phyloP scores from a whole-genome alignment of 2,113 vertebrate species.

The Fulmarus glacialis region DNA sequence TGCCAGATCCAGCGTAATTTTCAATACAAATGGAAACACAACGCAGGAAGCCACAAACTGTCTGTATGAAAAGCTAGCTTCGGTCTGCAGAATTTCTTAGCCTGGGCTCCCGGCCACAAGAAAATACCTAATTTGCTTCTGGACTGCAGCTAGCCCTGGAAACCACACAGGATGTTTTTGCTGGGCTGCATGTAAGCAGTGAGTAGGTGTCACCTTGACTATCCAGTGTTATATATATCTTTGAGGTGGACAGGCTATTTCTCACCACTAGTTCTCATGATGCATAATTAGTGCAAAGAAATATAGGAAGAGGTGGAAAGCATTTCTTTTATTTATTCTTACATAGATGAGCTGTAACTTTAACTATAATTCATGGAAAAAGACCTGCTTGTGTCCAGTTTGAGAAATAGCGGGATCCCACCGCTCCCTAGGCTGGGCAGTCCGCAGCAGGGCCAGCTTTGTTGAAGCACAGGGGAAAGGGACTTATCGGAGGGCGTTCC shows the following conservation, averaged over 20 bases:
- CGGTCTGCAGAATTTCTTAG: slow-evolving; percentile 10
- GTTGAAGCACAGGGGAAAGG: background rate
- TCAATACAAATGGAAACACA: slow-evolving; percentile 19
- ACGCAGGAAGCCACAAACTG: slow-evolving; percentile 15
- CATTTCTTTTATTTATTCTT: background rate
- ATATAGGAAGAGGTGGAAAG: background rate
- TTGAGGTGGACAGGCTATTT: background rate
- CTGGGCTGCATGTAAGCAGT: background rate
- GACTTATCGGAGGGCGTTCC: background rate
- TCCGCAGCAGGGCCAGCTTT: background rate
- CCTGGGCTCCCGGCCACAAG: background rate
- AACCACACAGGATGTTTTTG: background rate
- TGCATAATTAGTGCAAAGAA: background rate
- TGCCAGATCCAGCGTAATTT: background rate
- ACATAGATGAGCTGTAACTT: background rate
- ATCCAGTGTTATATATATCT: background rate
- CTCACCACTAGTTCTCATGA: background rate
- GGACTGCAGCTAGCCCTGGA: background rate
- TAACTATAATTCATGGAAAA: background rate
- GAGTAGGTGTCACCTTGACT: background rate
- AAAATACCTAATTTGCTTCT: slow-evolving; percentile 26
- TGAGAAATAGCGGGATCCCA: background rate
- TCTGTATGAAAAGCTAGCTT: background rate
- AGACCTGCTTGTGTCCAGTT: background rate
- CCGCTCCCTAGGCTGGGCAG: background rate